A percentile compares a stretch with the other conserved stretches of the same genome.
Evolutionary conservation across 2,888 invertebrate species (phyloP).

Genomic region (Notodonta dromedarius): DNA sequence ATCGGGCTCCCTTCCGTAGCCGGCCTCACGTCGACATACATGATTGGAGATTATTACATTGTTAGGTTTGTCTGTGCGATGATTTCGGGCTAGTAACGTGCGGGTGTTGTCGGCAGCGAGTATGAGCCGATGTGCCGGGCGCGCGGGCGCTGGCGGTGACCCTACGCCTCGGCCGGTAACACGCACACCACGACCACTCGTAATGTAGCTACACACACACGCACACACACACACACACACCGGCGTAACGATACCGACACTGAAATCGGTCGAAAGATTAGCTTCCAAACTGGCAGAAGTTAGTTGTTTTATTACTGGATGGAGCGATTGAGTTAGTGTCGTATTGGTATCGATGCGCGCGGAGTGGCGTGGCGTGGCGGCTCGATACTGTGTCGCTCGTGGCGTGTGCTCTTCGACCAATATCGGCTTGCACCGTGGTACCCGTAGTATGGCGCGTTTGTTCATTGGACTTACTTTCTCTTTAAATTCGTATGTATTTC

Average conservation of each 20-base stretch:
- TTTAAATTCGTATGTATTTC: too few species aligned
- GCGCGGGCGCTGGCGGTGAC: slow-evolving; percentile 72
- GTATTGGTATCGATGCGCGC: slow-evolving; percentile 10
- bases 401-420: slow-evolving; percentile 52
- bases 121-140: slow-evolving; percentile 69
- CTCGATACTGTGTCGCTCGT: slow-evolving; percentile 31
- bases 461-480: slow-evolving; percentile 31
- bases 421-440: slow-evolving; percentile 47
- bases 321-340: not conserved
- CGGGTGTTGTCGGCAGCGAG: slow-evolving; percentile 65
- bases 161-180: slow-evolving; percentile 66
- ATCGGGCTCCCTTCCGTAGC: not conserved
- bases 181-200: slow-evolving; percentile 14
- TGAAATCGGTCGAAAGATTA: not conserved
- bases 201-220: slow-evolving; percentile 23
- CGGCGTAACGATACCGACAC: slow-evolving; percentile 18
- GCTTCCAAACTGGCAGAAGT: not conserved
- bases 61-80: slow-evolving; percentile 18
- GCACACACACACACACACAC: slow-evolving; percentile 12
- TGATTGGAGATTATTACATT: not conserved
- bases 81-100: slow-evolving; percentile 36
- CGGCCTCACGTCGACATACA: too few species aligned
- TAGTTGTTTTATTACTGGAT: too few species aligned
- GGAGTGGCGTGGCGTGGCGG: slow-evolving; percentile 13
- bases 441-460: slow-evolving; percentile 25